Conservation (phyloP, 2,113 vertebrate species). For the Salminus brasiliensis region DNA sequence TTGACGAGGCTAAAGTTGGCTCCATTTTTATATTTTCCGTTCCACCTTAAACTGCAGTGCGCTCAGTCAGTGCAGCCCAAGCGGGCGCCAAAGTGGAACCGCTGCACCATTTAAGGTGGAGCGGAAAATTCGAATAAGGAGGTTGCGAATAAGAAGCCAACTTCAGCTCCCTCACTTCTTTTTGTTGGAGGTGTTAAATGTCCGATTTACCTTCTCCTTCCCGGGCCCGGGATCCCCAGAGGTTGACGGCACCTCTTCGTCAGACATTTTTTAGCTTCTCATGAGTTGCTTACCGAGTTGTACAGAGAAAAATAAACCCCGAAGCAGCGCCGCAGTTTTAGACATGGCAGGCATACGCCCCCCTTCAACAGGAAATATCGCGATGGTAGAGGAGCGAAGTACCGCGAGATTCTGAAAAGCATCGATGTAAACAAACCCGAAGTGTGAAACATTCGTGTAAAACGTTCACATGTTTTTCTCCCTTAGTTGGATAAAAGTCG, state of each 20-base stretch:
- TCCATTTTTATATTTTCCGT: neutral
- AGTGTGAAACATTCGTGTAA: neutral
- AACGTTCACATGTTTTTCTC: neutral
- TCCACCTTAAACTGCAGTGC: neutral
- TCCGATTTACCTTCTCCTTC: conserved; percentile 55
- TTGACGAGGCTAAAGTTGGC: neutral
- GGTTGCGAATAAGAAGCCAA: neutral
- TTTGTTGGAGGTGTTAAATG: neutral
- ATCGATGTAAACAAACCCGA: neutral
- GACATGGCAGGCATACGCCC: conserved; percentile 59
- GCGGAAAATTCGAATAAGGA: neutral
- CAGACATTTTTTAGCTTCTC: conserved; percentile 57
- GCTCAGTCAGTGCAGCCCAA: no score
- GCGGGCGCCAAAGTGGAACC: neutral
- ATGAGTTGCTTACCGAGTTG: conserved; percentile 27
- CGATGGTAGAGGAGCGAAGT: neutral
- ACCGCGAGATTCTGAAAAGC: conserved; percentile 1
- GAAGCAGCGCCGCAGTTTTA: conserved; percentile 54
- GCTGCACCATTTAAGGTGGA: neutral
- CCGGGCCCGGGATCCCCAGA: conserved; percentile 52
- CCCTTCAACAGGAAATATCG: conserved; percentile 24
- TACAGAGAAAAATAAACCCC: conserved; percentile 35
- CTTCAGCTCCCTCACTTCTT: neutral
- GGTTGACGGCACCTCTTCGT: conserved; percentile 65
- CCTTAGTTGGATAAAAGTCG: neutral